These are phyloP conservation scores for Cephalophus harveyi DNA, from an alignment of 2,113 vertebrate genomes.

Conservation along the genomic window DNA sequence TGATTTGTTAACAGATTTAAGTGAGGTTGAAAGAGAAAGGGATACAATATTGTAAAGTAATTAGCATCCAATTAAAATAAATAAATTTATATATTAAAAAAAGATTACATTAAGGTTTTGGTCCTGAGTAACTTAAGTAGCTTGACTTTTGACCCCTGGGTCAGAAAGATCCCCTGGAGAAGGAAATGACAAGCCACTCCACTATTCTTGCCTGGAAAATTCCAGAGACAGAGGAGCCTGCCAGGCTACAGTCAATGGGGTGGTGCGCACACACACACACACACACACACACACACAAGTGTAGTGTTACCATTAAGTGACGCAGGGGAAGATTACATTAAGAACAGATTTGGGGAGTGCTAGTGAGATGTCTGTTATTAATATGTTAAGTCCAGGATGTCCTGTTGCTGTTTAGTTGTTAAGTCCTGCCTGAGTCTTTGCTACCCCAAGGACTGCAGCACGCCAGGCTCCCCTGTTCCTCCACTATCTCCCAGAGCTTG, in stretches of 20 bases:
- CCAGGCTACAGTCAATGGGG: background rate
- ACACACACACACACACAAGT: background rate
- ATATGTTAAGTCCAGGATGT: background rate
- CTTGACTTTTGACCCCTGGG: background rate
- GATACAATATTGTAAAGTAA: background rate
- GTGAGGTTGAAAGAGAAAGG: background rate
- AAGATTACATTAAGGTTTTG: background rate
- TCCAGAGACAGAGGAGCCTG: background rate
- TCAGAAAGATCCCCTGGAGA: background rate
- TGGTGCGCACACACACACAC: rapidly evolving
- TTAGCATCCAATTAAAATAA: too few relatives aligned
- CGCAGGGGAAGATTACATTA: background rate
- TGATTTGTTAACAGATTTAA: background rate
- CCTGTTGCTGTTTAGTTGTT: background rate
- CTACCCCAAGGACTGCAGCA: background rate
- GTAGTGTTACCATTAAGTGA: background rate
- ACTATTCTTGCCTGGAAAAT: background rate
- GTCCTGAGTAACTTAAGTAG: background rate
- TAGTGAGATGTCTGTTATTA: background rate
- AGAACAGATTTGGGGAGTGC: background rate
- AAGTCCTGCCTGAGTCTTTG: background rate
- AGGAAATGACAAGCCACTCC: background rate
- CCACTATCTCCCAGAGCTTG: background rate
- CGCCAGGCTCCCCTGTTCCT: background rate
- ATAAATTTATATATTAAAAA: background rate